A percentile compares a stretch with the other conserved stretches of the same genome.
These are phyloP conservation scores for Leptinotarsa haldemani DNA, from an alignment of 2,888 invertebrate species.

Conservation along the genomic window DNA sequence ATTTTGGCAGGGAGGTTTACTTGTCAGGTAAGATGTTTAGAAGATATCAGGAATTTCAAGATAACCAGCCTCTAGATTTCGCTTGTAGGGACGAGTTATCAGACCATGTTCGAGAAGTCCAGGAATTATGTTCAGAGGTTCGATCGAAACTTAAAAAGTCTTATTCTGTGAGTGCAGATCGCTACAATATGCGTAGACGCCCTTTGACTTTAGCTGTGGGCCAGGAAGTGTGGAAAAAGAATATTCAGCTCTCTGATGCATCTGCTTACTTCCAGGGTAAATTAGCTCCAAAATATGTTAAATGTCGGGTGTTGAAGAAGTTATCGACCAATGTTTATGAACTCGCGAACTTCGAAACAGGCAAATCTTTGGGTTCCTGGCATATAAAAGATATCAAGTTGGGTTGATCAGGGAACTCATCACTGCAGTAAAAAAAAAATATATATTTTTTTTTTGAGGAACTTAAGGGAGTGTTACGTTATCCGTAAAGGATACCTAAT, in stretches of 20 bases:
- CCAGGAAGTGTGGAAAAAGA: constrained; percentile 16
- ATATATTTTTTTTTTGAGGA: not conserved
- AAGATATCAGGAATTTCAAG: constrained; percentile 1
- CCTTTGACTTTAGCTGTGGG: not conserved
- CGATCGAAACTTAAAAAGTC: not conserved
- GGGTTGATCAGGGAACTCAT: not conserved
- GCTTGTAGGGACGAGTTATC: not conserved
- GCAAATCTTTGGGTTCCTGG: not conserved
- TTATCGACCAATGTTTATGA: not conserved
- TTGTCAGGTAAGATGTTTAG: not conserved
- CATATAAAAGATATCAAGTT: not conserved
- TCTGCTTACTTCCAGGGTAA: not conserved
- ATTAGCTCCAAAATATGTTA: constrained; percentile 9
- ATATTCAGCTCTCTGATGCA: constrained; percentile 4
- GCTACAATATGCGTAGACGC: constrained; percentile 19
- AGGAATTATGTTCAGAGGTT: constrained; percentile 3
- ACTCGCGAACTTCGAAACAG: too few species aligned
- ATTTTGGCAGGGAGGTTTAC: too few species aligned
- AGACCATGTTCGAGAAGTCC: constrained; percentile 9
- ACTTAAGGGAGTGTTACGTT: not conserved
- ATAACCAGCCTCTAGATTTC: not conserved
- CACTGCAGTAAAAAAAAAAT: not conserved
- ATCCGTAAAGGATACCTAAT: too few species aligned
- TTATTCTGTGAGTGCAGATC: constrained; percentile 7
- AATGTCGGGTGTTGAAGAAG: constrained; percentile 7